phyloP scores from a whole-genome alignment of 1,140 invertebrate species.

The Cydia amplana region DNA sequence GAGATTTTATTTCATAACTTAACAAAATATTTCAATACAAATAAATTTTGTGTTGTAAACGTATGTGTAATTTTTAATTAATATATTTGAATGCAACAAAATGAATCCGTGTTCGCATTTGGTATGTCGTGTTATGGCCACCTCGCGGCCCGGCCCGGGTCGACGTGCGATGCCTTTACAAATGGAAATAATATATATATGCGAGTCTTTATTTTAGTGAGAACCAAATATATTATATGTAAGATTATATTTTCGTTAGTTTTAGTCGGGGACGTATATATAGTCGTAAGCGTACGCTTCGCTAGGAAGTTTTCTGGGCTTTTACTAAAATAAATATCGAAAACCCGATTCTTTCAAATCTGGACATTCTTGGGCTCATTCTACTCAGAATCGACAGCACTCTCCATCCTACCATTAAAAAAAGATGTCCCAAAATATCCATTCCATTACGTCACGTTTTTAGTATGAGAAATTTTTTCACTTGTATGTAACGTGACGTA shows the following conservation, averaged over 20 bases:
- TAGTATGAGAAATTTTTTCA: no score
- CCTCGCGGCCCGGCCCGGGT: neutral
- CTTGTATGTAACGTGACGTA: no score
- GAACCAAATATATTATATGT: conserved; percentile 70
- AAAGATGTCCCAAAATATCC: no score
- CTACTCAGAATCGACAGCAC: no score
- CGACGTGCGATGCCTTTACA: conserved; percentile 28
- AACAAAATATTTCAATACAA: no score
- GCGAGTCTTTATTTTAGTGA: conserved; percentile 57
- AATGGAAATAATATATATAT: conserved; percentile 40
- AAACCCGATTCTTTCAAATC: no score
- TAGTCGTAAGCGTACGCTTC: conserved; percentile 21
- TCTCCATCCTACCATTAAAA: no score
- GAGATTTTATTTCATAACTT: no score
- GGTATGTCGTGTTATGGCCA: neutral
- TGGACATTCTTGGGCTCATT: no score
- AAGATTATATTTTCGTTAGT: conserved; percentile 46
- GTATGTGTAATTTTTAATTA: neutral
- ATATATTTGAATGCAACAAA: neutral
- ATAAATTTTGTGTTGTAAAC: no score
- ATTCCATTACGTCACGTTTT: no score
- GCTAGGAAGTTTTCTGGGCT: conserved; percentile 18
- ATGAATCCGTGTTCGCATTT: neutral
- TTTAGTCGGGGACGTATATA: conserved; percentile 41
- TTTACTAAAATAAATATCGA: no score